Conservation (phyloP, 1,140 invertebrate genomes). For the Cataglyphis hispanica region DNA sequence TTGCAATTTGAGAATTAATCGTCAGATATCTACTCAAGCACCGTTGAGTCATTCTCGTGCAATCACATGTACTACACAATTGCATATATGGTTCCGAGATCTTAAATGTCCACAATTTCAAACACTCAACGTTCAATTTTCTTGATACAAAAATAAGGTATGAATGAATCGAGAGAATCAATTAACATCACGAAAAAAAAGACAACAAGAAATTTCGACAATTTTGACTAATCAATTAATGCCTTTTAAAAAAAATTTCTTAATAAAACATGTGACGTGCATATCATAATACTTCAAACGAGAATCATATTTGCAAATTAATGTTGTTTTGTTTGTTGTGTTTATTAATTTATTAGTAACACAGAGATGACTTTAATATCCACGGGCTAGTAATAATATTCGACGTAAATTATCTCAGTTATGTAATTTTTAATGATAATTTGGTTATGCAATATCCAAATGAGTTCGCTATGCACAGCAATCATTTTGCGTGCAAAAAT, state of each 20-base stretch:
- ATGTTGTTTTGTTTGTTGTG: neutral
- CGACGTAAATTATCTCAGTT: neutral
- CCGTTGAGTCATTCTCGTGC: constrained; percentile 26
- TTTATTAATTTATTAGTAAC: constrained; percentile 30
- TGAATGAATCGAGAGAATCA: too few relatives aligned
- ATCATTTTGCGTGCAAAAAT: constrained; percentile 26
- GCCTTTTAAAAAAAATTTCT: neutral
- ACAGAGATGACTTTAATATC: neutral
- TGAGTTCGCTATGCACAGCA: neutral
- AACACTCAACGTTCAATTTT: neutral
- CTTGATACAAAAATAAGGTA: too few relatives aligned
- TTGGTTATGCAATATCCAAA: constrained; percentile 23
- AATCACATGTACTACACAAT: neutral
- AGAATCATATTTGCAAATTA: constrained; percentile 3
- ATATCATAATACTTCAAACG: constrained; percentile 1
- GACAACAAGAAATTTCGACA: too few relatives aligned
- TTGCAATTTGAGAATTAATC: constrained; percentile 77
- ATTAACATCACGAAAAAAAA: too few relatives aligned
- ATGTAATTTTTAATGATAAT: constrained; percentile 52
- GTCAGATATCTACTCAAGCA: constrained; percentile 53
- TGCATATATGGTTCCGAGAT: neutral
- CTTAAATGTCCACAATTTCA: constrained; percentile 9
- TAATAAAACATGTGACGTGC: neutral
- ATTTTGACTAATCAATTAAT: too few relatives aligned
- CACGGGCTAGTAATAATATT: constrained; percentile 15